phyloP scores from a whole-genome alignment of 2,113 vertebrate species.

The Mystacornis crossleyi region DNA sequence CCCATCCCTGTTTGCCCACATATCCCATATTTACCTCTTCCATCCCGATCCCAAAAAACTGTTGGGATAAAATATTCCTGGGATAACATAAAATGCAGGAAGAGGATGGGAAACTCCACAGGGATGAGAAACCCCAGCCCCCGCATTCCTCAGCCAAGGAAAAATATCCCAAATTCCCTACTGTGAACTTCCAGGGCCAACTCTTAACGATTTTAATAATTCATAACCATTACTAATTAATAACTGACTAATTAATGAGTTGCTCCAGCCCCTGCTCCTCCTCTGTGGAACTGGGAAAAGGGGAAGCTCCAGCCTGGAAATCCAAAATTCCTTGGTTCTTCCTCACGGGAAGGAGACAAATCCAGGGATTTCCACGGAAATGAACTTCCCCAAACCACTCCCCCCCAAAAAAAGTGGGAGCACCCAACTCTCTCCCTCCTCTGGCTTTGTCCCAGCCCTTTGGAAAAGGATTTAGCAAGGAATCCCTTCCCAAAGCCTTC shows the following conservation, averaged over 20 bases:
- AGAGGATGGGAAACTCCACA: background rate
- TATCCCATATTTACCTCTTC: background rate
- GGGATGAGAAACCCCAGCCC: rapidly evolving
- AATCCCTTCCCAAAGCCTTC: background rate
- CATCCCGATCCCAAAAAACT: background rate
- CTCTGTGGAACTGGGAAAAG: background rate
- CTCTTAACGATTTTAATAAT: background rate
- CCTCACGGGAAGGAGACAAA: background rate
- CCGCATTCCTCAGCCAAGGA: background rate
- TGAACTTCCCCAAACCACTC: background rate
- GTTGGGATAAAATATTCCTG: background rate
- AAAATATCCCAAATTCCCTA: background rate
- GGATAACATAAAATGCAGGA: background rate
- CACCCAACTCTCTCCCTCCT: background rate
- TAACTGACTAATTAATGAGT: background rate
- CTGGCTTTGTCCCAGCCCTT: background rate
- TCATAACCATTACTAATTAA: background rate
- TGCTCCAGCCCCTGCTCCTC: background rate
- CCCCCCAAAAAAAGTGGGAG: background rate
- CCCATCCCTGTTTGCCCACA: rapidly evolving
- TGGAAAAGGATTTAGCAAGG: rapidly evolving
- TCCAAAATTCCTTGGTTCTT: background rate
- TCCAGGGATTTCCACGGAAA: background rate
- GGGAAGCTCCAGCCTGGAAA: background rate
- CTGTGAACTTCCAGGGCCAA: background rate